Conservation (phyloP, 2,113 vertebrate genomes). For the Rhinopomastus cyanomelas region DNA sequence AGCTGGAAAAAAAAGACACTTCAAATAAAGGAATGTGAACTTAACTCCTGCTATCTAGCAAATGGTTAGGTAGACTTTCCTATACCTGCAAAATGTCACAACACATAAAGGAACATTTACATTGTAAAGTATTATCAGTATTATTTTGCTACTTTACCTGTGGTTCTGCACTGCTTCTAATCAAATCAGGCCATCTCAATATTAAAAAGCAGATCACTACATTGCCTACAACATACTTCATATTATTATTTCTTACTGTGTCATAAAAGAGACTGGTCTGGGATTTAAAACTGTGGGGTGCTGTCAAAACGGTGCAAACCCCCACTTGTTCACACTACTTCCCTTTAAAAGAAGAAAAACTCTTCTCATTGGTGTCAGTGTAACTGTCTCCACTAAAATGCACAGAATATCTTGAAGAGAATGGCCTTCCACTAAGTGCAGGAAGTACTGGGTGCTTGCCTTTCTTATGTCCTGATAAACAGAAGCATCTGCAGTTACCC, state of each 20-base stretch:
- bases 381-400: neutral
- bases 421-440: fast-evolving
- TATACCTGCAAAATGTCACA: neutral
- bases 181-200: neutral
- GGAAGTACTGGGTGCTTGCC: neutral
- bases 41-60: neutral
- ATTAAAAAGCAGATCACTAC: neutral
- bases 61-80: neutral
- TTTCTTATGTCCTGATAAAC: neutral
- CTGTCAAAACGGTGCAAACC: neutral
- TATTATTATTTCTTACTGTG: neutral
- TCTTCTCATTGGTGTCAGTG: neutral
- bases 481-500: neutral
- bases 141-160: neutral
- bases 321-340: neutral
- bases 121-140: neutral
- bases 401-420: neutral
- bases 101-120: neutral
- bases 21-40: neutral
- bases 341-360: neutral
- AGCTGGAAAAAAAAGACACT: neutral
- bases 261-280: neutral
- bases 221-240: neutral
- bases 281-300: neutral
- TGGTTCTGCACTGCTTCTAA: neutral